Percentiles rank a stretch among this genome's conserved stretches.
Conservation (phyloP, 2,888 invertebrate genomes). For the Sphecodes monilicornis region DNA sequence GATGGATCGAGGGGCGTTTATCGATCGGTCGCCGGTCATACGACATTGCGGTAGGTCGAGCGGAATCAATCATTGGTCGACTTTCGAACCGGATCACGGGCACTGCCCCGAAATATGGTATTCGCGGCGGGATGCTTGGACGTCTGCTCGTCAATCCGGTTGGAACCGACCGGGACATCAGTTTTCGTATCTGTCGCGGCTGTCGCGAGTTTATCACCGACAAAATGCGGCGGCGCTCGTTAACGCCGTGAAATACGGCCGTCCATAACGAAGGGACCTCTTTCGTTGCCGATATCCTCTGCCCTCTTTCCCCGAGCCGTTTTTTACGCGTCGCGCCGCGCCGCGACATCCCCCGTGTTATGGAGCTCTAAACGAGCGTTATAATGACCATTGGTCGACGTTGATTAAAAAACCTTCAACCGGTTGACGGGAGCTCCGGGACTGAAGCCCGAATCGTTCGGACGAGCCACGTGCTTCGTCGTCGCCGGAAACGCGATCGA, state of each 20-base stretch:
- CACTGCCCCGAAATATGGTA: conserved; percentile 47
- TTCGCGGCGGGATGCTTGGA: conserved; percentile 58
- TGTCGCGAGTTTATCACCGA: conserved; percentile 79
- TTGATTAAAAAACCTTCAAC: conserved; percentile 79
- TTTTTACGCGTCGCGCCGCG: conserved; percentile 39
- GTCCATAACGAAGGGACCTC: conserved; percentile 78
- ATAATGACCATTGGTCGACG: conserved; percentile 78
- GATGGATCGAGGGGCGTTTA: conserved; percentile 2
- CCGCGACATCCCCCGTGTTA: conserved; percentile 68
- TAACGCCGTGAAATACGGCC: conserved; percentile 81
- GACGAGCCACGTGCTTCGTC: conserved; percentile 25
- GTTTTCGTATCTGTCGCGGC: conserved; percentile 64
- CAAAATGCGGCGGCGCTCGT: conserved; percentile 79
- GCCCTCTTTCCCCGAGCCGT: conserved; percentile 28
- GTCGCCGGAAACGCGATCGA: neutral
- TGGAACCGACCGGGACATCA: conserved; percentile 48
- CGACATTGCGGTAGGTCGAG: conserved; percentile 5
- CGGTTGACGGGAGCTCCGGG: conserved; percentile 33
- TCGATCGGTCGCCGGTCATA: neutral
- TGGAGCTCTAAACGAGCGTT: conserved; percentile 79
- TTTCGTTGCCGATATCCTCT: conserved; percentile 58
- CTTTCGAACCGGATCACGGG: conserved; percentile 8
- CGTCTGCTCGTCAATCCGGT: conserved; percentile 58
- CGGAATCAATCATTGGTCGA: conserved; percentile 14
- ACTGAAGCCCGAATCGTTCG: conserved; percentile 41